A percentile compares a stretch with the other conserved stretches of the same genome.
Evolutionary conservation across 1,140 invertebrate genomes (phyloP).

Genomic region (Phymorhynchus buccinoides): DNA sequence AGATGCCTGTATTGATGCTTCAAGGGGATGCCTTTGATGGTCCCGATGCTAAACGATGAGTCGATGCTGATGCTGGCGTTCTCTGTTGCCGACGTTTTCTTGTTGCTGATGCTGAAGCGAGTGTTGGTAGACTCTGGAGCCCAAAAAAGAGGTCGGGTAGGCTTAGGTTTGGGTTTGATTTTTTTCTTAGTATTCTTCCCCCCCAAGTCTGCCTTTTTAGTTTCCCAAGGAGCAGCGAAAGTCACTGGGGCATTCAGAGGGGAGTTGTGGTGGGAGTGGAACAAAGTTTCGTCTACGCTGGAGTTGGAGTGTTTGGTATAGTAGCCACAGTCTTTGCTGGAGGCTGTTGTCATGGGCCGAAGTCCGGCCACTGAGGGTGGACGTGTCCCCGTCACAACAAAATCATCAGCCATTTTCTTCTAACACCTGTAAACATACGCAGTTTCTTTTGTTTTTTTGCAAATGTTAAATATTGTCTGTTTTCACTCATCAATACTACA

Average conservation of each 20-base stretch:
- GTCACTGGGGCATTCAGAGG: slow-evolving; percentile 32
- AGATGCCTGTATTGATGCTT: slow-evolving; percentile 53
- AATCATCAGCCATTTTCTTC: slow-evolving; percentile 48
- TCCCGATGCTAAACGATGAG: slow-evolving; percentile 14
- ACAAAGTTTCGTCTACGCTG: slow-evolving; percentile 61
- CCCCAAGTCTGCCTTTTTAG: slow-evolving; percentile 43
- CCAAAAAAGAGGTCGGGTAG: slow-evolving; percentile 55
- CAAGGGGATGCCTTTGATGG: slow-evolving; percentile 28
- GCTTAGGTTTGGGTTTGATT: slow-evolving; percentile 39
- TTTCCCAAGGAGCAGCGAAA: slow-evolving; percentile 50
- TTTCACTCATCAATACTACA: too few species aligned
- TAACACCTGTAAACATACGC: neutral
- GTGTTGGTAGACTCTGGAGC: slow-evolving; percentile 42
- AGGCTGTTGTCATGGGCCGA: slow-evolving; percentile 35
- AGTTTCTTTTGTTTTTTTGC: too few species aligned
- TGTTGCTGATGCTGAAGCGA: slow-evolving; percentile 40
- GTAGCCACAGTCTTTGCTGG: slow-evolving; percentile 53
- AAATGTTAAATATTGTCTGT: too few species aligned
- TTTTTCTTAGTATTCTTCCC: slow-evolving; percentile 33
- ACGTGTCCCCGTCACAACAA: slow-evolving; percentile 54
- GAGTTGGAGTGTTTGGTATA: slow-evolving; percentile 49
- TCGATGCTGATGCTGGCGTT: neutral
- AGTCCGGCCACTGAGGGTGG: slow-evolving; percentile 52
- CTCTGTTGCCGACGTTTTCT: slow-evolving; percentile 27
- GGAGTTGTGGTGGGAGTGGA: slow-evolving; percentile 50